Evolutionary conservation across 2,797 vertebrate species (phyloP).

Genomic region (Masticophis lateralis): DNA sequence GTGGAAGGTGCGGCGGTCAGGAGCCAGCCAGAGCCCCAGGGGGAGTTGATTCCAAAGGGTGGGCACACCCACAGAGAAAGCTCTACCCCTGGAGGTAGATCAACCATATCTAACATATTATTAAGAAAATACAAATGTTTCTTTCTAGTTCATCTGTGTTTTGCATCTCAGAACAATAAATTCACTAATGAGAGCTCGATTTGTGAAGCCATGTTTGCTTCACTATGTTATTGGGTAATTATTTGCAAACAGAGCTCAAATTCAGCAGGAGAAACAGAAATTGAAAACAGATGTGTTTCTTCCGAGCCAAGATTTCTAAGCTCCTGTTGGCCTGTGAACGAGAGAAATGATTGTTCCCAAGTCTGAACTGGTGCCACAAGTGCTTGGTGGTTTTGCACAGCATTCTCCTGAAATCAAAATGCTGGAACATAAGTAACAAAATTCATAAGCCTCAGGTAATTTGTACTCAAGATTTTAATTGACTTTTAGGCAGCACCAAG

Average conservation of each 20-base stretch:
- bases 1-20: too few species aligned
- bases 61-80: too few species aligned
- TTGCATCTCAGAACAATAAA: neutral
- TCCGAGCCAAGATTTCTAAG: constrained; percentile 24
- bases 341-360: constrained; percentile 7
- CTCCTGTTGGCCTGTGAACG: constrained; percentile 12
- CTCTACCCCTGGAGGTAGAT: too few species aligned
- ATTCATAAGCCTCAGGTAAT: constrained; percentile 18
- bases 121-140: neutral
- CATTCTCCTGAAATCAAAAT: constrained; percentile 23
- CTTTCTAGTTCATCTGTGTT: neutral
- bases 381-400: neutral
- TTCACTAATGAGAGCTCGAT: neutral
- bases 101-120: neutral
- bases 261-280: constrained; percentile 27
- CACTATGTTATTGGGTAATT: neutral
- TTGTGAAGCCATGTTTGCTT: neutral
- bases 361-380: constrained; percentile 3
- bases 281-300: constrained; percentile 23
- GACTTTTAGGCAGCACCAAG: constrained; percentile 25
- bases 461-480: constrained; percentile 35
- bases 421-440: constrained; percentile 16
- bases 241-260: constrained; percentile 24
- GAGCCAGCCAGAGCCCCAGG: too few species aligned
- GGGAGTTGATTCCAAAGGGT: too few species aligned